phyloP scores from a whole-genome alignment of 2,113 vertebrate genomes.

The Potamarius usumacintae region DNA sequence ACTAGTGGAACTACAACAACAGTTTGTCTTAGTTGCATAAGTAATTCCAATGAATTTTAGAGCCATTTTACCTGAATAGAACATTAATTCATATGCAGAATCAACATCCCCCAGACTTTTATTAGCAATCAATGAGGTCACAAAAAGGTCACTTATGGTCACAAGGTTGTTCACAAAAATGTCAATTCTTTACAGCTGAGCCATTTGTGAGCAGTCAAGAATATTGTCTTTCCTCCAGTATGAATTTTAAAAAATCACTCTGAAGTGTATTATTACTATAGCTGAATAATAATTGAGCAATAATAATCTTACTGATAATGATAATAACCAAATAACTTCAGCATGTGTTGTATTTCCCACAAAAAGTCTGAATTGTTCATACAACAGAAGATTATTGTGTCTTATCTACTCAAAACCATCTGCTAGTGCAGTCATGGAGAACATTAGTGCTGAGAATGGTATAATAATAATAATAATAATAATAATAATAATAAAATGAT shows the following conservation, averaged over 20 bases:
- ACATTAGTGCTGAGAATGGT: slow-evolving; percentile 45
- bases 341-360: slow-evolving; percentile 12
- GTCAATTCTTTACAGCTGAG: neutral
- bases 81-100: neutral
- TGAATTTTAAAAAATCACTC: neutral
- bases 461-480: slow-evolving; percentile 50
- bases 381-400: slow-evolving; percentile 35
- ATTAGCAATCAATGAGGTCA: neutral
- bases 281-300: neutral
- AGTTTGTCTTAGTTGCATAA: neutral
- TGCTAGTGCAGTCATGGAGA: slow-evolving; percentile 42
- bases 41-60: neutral
- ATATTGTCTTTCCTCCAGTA: neutral
- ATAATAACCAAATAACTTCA: neutral
- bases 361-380: neutral
- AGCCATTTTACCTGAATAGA: neutral
- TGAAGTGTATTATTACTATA: neutral
- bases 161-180: neutral
- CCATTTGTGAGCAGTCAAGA: neutral
- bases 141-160: neutral
- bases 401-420: slow-evolving; percentile 39
- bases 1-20: neutral
- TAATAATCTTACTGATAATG: neutral
- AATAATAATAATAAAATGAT: slow-evolving; percentile 50
- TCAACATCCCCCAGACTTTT: neutral